phyloP scores from a whole-genome alignment of 2,888 invertebrate species.

The Andrena dorsata region DNA sequence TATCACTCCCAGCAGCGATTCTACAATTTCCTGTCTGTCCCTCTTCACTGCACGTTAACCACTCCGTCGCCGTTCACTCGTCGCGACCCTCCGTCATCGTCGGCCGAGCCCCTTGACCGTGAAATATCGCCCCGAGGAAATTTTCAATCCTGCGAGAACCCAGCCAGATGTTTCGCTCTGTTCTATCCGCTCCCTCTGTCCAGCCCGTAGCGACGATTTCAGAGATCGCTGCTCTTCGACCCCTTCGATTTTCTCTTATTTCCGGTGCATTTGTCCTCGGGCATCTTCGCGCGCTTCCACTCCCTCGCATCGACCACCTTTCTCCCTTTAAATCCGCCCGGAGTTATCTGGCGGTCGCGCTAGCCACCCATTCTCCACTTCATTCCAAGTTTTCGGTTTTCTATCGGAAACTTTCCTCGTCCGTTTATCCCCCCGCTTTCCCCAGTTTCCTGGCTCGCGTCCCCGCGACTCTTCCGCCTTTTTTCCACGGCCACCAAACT shows the following conservation, averaged over 20 bases:
- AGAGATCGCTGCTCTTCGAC: constrained; percentile 42
- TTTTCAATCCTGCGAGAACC: constrained; percentile 15
- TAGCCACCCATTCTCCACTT: neutral
- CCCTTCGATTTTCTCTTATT: constrained; percentile 49
- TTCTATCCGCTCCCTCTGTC: neutral
- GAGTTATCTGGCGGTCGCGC: constrained; percentile 27
- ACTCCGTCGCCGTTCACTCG: constrained; percentile 1
- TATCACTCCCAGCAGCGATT: constrained; percentile 41
- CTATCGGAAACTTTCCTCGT: neutral
- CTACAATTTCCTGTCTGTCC: constrained; percentile 28
- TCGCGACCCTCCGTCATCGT: constrained; percentile 21
- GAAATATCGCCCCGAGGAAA: constrained; percentile 7
- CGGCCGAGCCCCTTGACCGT: neutral
- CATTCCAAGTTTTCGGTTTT: no score
- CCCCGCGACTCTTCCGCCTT: no score
- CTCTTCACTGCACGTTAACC: constrained; percentile 20
- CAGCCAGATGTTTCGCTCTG: neutral
- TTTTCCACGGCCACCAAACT: neutral
- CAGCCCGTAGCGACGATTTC: constrained; percentile 7
- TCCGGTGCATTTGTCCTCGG: constrained; percentile 60
- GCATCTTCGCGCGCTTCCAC: constrained; percentile 50
- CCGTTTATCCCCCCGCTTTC: constrained; percentile 1
- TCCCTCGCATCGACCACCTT: constrained; percentile 56
- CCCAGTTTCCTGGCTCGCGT: no score
- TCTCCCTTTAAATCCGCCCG: constrained; percentile 16